Evolutionary conservation across 2,888 invertebrate species (phyloP).

Genomic region (Helleia helle): DNA sequence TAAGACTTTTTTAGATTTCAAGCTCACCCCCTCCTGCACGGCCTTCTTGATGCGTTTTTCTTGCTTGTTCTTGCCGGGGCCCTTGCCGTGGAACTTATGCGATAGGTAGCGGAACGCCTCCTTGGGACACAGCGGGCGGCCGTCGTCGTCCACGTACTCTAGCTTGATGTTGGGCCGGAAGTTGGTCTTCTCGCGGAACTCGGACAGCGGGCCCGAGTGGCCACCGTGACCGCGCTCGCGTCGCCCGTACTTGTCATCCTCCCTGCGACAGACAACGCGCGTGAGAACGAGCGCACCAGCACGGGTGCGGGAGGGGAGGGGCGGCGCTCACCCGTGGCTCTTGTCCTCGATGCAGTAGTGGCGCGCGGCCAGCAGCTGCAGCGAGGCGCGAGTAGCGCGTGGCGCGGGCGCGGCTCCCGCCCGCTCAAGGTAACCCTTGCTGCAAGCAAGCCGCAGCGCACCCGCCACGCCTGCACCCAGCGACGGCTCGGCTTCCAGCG

Average conservation of each 20-base stretch:
- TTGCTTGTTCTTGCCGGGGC: conserved; percentile 98
- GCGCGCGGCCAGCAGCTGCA: conserved; percentile 27
- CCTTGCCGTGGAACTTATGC: conserved; percentile 99
- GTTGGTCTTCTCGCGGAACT: conserved; percentile 92
- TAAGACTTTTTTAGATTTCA: background rate
- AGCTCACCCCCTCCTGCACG: conserved; percentile 89
- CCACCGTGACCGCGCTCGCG: conserved; percentile 75
- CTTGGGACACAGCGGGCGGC: conserved; percentile 92
- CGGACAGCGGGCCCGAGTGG: conserved; percentile 84
- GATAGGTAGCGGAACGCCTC: conserved; percentile 97
- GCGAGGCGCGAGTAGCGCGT: conserved; percentile 31
- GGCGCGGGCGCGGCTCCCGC: conserved; percentile 80
- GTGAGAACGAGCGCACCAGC: too few species aligned
- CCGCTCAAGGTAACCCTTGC: conserved; percentile 94
- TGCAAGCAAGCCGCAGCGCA: conserved; percentile 90
- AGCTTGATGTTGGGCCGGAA: conserved; percentile 96
- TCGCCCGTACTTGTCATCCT: conserved; percentile 85
- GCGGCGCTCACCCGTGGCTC: conserved; percentile 32
- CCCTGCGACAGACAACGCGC: too few species aligned
- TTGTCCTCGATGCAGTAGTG: conserved; percentile 54
- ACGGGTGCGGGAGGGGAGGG: background rate
- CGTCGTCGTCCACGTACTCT: conserved; percentile 98
- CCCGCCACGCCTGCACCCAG: conserved; percentile 94
- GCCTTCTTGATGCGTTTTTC: conserved; percentile 97
- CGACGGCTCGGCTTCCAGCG: conserved; percentile 92